Percentiles rank a stretch among this genome's conserved stretches.
Evolutionary conservation across 2,888 invertebrate species (phyloP).

Genomic region (Physocephala rufipes): DNA sequence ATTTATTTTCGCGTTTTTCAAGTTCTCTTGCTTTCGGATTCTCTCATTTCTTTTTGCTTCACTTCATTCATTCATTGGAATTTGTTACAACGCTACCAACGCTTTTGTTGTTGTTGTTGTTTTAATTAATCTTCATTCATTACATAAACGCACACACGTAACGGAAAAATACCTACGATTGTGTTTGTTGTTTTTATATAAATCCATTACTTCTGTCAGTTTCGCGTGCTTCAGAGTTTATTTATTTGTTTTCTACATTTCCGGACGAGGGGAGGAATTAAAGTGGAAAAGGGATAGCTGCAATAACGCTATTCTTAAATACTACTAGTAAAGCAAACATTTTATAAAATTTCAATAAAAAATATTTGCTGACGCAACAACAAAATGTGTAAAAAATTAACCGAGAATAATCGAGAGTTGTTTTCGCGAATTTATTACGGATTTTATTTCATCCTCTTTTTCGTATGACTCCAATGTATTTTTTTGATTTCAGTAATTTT

Average conservation of each 20-base stretch:
- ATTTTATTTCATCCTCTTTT: too few species aligned
- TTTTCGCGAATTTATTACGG: too few species aligned
- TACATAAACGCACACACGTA: constrained; percentile 15
- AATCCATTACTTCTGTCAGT: constrained; percentile 17
- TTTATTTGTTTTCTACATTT: constrained; percentile 13
- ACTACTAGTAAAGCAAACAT: too few species aligned
- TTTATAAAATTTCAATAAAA: too few species aligned
- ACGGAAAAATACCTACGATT: neutral
- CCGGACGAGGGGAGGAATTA: too few species aligned
- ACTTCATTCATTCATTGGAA: constrained; percentile 28
- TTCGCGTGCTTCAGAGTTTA: constrained; percentile 3
- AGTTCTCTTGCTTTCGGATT: constrained; percentile 20
- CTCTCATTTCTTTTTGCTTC: constrained; percentile 5
- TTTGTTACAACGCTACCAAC: constrained; percentile 9
- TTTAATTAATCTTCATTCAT: constrained; percentile 32
- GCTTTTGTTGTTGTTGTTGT: constrained; percentile 25
- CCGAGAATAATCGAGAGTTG: too few species aligned
- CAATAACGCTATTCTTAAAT: too few species aligned
- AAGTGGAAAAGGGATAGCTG: too few species aligned
- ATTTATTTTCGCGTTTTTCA: constrained; percentile 32
- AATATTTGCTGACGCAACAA: too few species aligned
- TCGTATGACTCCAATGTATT: too few species aligned
- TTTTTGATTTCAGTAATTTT: too few species aligned
- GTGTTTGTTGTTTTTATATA: neutral
- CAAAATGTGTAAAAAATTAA: too few species aligned